These are phyloP conservation scores for Mormyrops boulengeri DNA, from an alignment of 2,797 vertebrate genomes.

Conservation along the genomic window DNA sequence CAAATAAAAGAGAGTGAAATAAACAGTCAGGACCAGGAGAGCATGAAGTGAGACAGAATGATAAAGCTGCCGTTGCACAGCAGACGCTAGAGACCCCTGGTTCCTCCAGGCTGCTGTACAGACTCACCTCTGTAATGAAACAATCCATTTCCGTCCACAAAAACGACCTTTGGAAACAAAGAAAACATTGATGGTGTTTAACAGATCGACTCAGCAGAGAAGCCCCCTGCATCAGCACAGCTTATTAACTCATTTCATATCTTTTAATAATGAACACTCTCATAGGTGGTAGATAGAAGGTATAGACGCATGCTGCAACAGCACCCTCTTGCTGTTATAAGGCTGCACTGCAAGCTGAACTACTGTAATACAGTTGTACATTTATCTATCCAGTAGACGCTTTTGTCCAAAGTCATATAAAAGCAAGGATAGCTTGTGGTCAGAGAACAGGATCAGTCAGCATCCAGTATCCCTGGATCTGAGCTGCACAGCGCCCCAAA, in stretches of 20 bases:
- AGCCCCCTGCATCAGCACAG: neutral
- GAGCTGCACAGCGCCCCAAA: neutral
- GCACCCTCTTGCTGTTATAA: neutral
- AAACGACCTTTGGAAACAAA: slow-evolving; percentile 66
- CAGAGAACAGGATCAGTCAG: neutral
- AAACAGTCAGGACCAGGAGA: neutral
- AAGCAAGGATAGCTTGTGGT: neutral
- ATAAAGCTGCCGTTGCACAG: neutral
- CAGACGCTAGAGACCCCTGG: neutral
- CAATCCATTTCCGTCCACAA: slow-evolving; percentile 88
- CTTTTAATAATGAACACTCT: neutral
- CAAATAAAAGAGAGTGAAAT: neutral
- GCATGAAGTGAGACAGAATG: slow-evolving; percentile 8
- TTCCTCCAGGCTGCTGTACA: neutral
- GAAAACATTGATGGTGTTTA: slow-evolving; percentile 6
- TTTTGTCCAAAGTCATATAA: neutral
- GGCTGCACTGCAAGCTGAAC: neutral
- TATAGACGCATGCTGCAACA: neutral
- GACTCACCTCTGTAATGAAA: slow-evolving; percentile 81
- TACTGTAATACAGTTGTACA: neutral
- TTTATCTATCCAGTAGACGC: neutral
- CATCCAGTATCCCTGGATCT: neutral
- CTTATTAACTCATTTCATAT: neutral
- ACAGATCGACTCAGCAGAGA: neutral
- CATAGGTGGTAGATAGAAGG: neutral